A percentile compares a stretch with the other conserved stretches of the same genome.
phyloP scores from a whole-genome alignment of 2,888 invertebrate genomes.

The Diarsia dahlii region DNA sequence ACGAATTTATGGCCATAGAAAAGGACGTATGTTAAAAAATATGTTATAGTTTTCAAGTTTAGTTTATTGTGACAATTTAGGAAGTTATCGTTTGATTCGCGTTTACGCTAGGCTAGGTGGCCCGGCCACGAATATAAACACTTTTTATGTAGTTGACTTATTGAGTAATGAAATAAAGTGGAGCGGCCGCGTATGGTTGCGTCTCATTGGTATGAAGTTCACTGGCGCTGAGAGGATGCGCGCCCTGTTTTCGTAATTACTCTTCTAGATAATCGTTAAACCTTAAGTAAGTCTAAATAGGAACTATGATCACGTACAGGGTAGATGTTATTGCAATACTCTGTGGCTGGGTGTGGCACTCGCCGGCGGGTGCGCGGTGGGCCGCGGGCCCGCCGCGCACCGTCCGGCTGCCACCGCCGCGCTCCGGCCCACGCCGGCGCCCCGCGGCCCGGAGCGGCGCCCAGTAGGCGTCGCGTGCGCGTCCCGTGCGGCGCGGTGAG shows the following conservation, averaged over 20 bases:
- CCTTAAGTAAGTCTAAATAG: constrained; percentile 86
- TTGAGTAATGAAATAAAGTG: constrained; percentile 71
- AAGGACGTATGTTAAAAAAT: constrained; percentile 80
- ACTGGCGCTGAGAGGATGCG: constrained; percentile 80
- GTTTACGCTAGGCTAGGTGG: constrained; percentile 89
- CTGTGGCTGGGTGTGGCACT: constrained; percentile 85
- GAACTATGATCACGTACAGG: constrained; percentile 90
- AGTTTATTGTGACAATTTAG: constrained; percentile 88
- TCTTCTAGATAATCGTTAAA: constrained; percentile 85
- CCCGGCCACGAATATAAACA: constrained; percentile 84
- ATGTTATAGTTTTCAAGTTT: constrained; percentile 87
- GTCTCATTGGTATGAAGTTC: constrained; percentile 76
- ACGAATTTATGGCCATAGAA: constrained; percentile 87
- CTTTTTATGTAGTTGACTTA: constrained; percentile 77
- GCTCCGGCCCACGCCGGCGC: constrained; percentile 23
- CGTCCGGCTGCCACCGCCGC: constrained; percentile 14
- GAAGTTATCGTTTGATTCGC: constrained; percentile 86
- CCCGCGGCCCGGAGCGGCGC: constrained; percentile 50
- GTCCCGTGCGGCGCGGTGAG: constrained; percentile 65
- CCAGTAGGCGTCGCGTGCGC: constrained; percentile 83
- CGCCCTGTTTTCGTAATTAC: constrained; percentile 79
- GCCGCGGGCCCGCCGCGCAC: constrained; percentile 26
- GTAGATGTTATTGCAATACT: constrained; percentile 89
- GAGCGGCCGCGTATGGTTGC: constrained; percentile 71
- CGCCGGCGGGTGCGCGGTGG: constrained; percentile 67